Conservation (phyloP, 1,140 invertebrate species). For the Papilio polytes region DNA sequence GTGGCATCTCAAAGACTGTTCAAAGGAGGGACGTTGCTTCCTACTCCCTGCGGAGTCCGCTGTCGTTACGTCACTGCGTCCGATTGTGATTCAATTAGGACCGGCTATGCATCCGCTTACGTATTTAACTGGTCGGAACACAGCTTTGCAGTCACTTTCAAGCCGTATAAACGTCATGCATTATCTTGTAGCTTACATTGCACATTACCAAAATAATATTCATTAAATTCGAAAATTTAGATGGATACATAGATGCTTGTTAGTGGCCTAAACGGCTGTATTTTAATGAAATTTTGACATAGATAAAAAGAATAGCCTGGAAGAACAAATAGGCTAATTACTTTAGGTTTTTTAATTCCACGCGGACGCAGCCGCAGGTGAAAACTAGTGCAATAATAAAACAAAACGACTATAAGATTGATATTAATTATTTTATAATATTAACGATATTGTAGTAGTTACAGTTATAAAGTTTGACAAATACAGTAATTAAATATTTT, state of each 20-base stretch:
- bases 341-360: too few species aligned
- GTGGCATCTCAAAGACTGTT: slow-evolving; percentile 47
- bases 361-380: too few species aligned
- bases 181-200: slow-evolving; percentile 1
- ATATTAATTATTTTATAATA: too few species aligned
- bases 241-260: neutral
- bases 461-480: too few species aligned
- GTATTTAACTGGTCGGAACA: slow-evolving; percentile 69
- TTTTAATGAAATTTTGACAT: too few species aligned
- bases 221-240: neutral
- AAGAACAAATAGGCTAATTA: too few species aligned
- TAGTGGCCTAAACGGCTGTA: too few species aligned
- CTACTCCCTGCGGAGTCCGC: slow-evolving; percentile 35
- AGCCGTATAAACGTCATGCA: slow-evolving; percentile 24
- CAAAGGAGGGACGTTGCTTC: slow-evolving; percentile 46
- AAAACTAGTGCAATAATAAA: too few species aligned
- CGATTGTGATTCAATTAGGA: slow-evolving; percentile 76
- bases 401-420: too few species aligned
- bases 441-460: too few species aligned
- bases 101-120: slow-evolving; percentile 69
- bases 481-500: too few species aligned
- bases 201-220: neutral
- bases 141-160: slow-evolving; percentile 45
- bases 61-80: slow-evolving; percentile 61
- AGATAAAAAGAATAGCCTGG: too few species aligned